These are phyloP conservation scores for Murina feae DNA, from an alignment of 2,113 vertebrate species.

Conservation along the genomic window DNA sequence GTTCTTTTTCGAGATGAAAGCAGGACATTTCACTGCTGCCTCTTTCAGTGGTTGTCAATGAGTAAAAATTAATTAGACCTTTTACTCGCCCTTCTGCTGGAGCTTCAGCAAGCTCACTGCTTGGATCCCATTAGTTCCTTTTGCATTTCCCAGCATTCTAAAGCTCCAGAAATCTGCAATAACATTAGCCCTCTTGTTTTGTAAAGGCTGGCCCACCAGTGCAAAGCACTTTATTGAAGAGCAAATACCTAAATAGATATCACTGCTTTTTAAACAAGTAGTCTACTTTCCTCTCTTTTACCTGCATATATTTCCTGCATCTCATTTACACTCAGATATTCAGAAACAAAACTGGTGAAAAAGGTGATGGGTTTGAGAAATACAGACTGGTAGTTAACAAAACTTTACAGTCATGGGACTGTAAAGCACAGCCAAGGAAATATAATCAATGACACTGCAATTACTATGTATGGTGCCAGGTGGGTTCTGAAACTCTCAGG, in stretches of 20 bases:
- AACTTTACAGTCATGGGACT: background rate
- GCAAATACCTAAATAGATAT: background rate
- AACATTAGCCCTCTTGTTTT: rapidly evolving
- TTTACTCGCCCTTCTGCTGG: slow-evolving; percentile 47
- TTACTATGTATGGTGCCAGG: background rate
- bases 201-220: background rate
- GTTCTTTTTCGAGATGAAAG: slow-evolving; percentile 12
- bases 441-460: background rate
- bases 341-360: rapidly evolving
- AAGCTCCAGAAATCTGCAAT: background rate
- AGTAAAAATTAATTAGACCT: slow-evolving; percentile 62
- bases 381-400: background rate
- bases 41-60: slow-evolving; percentile 22
- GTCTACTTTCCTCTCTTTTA: background rate
- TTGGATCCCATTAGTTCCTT: background rate
- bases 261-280: background rate
- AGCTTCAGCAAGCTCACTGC: background rate
- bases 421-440: background rate
- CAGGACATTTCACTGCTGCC: background rate
- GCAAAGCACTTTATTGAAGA: background rate
- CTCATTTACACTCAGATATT: background rate
- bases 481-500: background rate
- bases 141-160: background rate
- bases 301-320: rapidly evolving
- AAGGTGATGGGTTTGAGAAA: background rate